These are phyloP conservation scores for Coleophora deauratella DNA, from an alignment of 2,888 invertebrate genomes.

Conservation along the genomic window DNA sequence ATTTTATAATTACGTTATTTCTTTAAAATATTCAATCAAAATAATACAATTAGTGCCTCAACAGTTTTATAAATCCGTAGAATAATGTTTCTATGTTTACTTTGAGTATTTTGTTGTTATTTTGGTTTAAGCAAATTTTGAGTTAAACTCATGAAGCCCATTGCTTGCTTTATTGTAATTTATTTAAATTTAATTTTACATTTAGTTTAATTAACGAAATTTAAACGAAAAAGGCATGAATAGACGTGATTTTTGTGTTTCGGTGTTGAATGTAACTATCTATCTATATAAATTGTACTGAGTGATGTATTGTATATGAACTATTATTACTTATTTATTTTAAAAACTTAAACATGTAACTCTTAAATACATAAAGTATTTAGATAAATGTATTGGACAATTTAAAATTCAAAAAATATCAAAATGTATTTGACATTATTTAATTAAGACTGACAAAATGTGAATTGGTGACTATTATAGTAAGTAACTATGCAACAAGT, in stretches of 20 bases:
- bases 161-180: slow-evolving; percentile 55
- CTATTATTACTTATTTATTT: slow-evolving; percentile 34
- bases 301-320: slow-evolving; percentile 26
- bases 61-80: slow-evolving; percentile 3
- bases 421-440: slow-evolving; percentile 12
- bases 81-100: slow-evolving; percentile 7
- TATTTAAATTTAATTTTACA: slow-evolving; percentile 25
- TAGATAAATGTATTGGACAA: slow-evolving; percentile 16
- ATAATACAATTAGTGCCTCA: slow-evolving; percentile 7
- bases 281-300: slow-evolving; percentile 17
- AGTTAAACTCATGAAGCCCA: slow-evolving; percentile 62
- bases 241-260: slow-evolving; percentile 18
- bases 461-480: slow-evolving; percentile 31
- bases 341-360: slow-evolving; percentile 15
- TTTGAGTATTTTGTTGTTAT: slow-evolving; percentile 25
- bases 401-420: slow-evolving; percentile 15
- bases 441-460: slow-evolving; percentile 40
- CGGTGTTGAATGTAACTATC: slow-evolving; percentile 33
- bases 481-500: slow-evolving; percentile 25
- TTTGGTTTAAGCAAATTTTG: slow-evolving; percentile 31
- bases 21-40: not conserved
- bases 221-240: slow-evolving; percentile 5
- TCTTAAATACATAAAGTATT: too few relatives aligned
- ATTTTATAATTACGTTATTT: slow-evolving; percentile 9
- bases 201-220: slow-evolving; percentile 1